These are phyloP conservation scores for Erynnis tages DNA, from an alignment of 2,888 invertebrate genomes.

Conservation along the genomic window DNA sequence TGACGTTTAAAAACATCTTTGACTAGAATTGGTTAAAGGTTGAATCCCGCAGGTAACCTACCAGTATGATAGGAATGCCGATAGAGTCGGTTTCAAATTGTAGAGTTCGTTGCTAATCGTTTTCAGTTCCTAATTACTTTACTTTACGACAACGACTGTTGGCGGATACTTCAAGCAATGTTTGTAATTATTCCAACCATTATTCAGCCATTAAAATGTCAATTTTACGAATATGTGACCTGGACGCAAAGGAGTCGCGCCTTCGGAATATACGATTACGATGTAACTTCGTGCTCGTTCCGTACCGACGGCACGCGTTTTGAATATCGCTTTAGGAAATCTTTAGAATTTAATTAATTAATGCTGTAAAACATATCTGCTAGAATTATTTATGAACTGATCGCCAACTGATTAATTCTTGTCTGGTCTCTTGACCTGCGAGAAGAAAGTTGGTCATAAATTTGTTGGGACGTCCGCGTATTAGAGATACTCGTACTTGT, in stretches of 20 bases:
- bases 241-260: slow-evolving; percentile 36
- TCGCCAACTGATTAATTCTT: slow-evolving; percentile 1
- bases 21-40: no score
- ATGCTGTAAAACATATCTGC: slow-evolving; percentile 4
- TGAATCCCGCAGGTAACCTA: no score
- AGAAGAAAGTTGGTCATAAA: background rate
- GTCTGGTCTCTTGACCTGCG: background rate
- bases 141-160: no score
- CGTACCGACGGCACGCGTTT: slow-evolving; percentile 8
- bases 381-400: slow-evolving; percentile 10
- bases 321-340: slow-evolving; percentile 11
- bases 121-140: no score
- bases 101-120: no score
- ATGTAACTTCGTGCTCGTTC: slow-evolving; percentile 8
- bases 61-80: no score
- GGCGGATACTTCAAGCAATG: background rate
- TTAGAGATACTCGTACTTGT: background rate
- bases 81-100: no score
- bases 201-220: slow-evolving; percentile 41
- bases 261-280: slow-evolving; percentile 40
- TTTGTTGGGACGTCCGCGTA: background rate
- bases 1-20: no score
- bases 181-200: slow-evolving; percentile 13
- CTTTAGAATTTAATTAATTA: slow-evolving; percentile 4
- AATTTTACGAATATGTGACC: slow-evolving; percentile 46